A percentile compares a stretch with the other conserved stretches of the same genome.
These are phyloP conservation scores for Lemur catta DNA, from an alignment of 2,797 vertebrate species.

Conservation along the genomic window DNA sequence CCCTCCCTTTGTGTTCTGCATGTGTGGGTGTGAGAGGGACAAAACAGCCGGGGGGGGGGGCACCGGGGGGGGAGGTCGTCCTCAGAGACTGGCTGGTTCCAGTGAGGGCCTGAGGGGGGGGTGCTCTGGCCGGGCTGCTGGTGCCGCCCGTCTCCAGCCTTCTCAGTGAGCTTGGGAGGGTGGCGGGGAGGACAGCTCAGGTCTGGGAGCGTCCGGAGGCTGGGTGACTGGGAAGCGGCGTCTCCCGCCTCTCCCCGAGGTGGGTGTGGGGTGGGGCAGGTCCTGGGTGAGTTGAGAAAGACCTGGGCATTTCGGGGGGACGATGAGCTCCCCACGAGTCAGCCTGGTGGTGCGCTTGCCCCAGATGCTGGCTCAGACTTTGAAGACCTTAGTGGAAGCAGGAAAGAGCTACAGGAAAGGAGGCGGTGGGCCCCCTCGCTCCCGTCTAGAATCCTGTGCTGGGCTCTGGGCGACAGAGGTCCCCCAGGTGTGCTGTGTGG, in stretches of 20 bases:
- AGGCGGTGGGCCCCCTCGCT: neutral
- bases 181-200: neutral
- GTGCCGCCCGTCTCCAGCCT: neutral
- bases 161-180: neutral
- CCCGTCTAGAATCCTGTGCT: neutral
- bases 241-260: neutral
- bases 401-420: neutral
- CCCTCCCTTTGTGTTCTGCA: neutral
- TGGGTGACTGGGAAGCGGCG: neutral
- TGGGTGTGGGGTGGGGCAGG: neutral
- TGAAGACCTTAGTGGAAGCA: neutral
- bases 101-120: neutral
- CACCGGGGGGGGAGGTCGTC: no score
- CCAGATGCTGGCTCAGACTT: no score
- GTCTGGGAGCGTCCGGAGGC: neutral
- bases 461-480: neutral
- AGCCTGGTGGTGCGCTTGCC: neutral
- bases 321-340: neutral
- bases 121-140: neutral
- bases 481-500: neutral
- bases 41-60: accelerated
- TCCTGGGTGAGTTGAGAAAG: neutral
- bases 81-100: neutral
- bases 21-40: neutral
- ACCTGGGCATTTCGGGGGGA: neutral